phyloP scores from a whole-genome alignment of 1,140 invertebrate genomes.

The Eriosoma lanigerum region DNA sequence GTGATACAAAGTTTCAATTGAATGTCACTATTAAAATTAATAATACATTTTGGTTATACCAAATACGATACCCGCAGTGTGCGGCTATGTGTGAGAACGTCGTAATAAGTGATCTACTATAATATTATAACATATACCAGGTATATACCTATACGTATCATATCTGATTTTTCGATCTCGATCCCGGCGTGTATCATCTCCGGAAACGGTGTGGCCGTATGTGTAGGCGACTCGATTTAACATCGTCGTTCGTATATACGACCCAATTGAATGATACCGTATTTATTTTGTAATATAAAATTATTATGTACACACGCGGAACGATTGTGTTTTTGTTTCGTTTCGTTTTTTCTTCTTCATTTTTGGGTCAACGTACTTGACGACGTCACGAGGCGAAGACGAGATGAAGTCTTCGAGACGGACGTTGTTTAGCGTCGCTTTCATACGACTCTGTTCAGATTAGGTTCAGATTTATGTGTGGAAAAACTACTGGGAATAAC shows the following conservation, averaged over 20 bases:
- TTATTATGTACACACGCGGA: background rate
- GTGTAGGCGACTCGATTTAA: background rate
- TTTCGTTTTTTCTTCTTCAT: no score
- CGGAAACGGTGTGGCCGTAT: constrained; percentile 29
- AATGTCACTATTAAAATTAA: no score
- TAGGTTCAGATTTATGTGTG: constrained; percentile 30
- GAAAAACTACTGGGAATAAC: constrained; percentile 35
- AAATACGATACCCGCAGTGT: no score
- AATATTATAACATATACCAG: background rate
- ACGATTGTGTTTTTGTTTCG: no score
- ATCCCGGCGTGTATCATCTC: constrained; percentile 5
- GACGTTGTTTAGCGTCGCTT: background rate
- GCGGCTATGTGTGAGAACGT: no score
- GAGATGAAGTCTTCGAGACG: background rate
- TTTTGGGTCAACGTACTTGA: constrained; percentile 9
- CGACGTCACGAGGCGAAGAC: background rate
- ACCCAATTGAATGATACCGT: background rate
- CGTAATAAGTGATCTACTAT: background rate
- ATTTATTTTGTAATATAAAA: no score
- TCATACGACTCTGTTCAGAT: background rate
- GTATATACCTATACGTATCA: background rate
- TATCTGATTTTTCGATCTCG: background rate
- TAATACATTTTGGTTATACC: no score
- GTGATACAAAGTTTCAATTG: no score
- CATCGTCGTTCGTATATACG: background rate